Percentiles rank a stretch among this genome's conserved stretches.
These are phyloP conservation scores for Spinibarbus caldwelli DNA, from an alignment of 2,797 vertebrate species.

Conservation along the genomic window DNA sequence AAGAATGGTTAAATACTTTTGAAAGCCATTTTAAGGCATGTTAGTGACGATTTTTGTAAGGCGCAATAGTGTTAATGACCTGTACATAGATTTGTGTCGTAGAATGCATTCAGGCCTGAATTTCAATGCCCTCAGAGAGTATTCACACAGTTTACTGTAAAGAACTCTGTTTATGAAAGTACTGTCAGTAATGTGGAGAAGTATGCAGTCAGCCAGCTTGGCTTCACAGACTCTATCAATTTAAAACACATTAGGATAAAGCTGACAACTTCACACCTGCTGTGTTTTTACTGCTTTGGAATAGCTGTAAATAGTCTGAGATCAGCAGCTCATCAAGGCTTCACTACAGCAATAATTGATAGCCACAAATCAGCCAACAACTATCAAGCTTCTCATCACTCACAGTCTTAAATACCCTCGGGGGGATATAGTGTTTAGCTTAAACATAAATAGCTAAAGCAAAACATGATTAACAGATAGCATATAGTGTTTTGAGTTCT, in stretches of 20 bases:
- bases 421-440: not conserved
- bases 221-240: slow-evolving; percentile 7
- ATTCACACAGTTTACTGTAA: not conserved
- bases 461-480: not conserved
- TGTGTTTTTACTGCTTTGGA: slow-evolving; percentile 24
- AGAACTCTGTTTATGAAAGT: not conserved
- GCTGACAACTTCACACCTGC: slow-evolving; percentile 43
- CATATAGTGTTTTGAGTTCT: not conserved
- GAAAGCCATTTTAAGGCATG: not conserved
- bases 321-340: slow-evolving; percentile 52
- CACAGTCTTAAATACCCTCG: not conserved
- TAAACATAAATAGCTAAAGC: not conserved
- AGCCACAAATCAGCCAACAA: slow-evolving; percentile 12
- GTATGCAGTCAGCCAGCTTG: not conserved
- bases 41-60: not conserved
- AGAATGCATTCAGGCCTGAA: not conserved
- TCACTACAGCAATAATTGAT: slow-evolving; percentile 53
- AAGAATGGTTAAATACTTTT: not conserved
- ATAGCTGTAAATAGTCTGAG: slow-evolving; percentile 37
- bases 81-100: not conserved
- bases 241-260: not conserved
- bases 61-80: not conserved
- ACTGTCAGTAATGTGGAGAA: not conserved
- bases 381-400: slow-evolving; percentile 48
- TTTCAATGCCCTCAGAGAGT: not conserved